A percentile compares a stretch with the other conserved stretches of the same genome.
phyloP scores from a whole-genome alignment of 2,888 invertebrate genomes.

The Morpho deidamia region DNA sequence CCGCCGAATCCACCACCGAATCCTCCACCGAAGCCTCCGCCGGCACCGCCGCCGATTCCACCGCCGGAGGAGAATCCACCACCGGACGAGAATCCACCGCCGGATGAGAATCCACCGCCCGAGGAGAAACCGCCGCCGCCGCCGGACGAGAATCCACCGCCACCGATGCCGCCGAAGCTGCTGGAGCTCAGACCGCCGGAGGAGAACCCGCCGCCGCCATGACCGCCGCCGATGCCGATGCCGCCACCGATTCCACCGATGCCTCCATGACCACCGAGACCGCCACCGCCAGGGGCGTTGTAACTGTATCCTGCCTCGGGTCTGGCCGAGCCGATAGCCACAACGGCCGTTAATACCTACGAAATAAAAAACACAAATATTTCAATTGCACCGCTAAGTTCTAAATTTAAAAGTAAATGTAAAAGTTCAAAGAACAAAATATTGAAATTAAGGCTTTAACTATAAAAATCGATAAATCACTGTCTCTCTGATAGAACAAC shows the following conservation, averaged over 20 bases:
- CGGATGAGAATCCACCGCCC: constrained; percentile 35
- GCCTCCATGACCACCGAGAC: constrained; percentile 32
- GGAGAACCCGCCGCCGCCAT: constrained; percentile 37
- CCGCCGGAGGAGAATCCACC: constrained; percentile 42
- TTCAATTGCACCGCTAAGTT: not conserved
- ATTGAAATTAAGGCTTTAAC: not conserved
- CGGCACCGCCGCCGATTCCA: constrained; percentile 40
- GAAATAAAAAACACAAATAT: constrained; percentile 32
- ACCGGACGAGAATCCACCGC: constrained; percentile 23
- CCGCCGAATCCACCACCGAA: constrained; percentile 64
- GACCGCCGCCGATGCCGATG: constrained; percentile 54
- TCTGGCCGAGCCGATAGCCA: constrained; percentile 77
- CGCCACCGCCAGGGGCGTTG: constrained; percentile 67
- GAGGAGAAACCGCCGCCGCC: constrained; percentile 35
- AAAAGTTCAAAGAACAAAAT: not conserved
- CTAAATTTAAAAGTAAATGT: not conserved
- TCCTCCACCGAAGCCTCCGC: constrained; percentile 42
- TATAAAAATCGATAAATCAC: constrained; percentile 30
- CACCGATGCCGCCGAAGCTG: constrained; percentile 46
- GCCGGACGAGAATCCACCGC: constrained; percentile 43
- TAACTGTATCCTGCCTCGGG: constrained; percentile 81
- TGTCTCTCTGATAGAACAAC: constrained; percentile 3
- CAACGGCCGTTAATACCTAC: constrained; percentile 75
- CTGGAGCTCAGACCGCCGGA: constrained; percentile 29
- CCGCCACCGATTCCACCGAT: constrained; percentile 48